Evolutionary conservation across 1,140 invertebrate species (phyloP), one percentile per base, ranked within the genome.

Genomic region (Drosophila persimilis): DNA sequence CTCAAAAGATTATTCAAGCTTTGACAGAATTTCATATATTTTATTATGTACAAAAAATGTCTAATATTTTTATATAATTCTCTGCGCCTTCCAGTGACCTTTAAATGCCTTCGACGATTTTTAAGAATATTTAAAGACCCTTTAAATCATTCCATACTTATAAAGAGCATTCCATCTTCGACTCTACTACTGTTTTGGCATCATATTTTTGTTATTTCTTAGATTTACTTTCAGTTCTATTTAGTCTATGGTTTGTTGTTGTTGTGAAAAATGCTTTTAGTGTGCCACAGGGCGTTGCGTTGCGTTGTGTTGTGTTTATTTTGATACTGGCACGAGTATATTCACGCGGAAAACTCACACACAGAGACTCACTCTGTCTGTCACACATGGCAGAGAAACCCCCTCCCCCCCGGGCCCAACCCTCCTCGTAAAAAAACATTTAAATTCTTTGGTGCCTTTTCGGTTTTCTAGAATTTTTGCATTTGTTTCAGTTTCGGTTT

Each of bases 191-290:
- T 8, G 7, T 11, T 53, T 5, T 22, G n/a, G 3, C 8, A 39
- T 22, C 8, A 15, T 64, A 43, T 43, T 44, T 62, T 71, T 56
- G 47, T 43, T 44, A 57, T 76, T 69, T 69, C 43, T n/a, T 44
- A 73, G 61, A 62, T 71, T 73, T 59, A 26, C 63, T 80, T 79
- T 39, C 4, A 13, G 61, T 71, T 85, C 54, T 54, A 70, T 63
- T 80, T 60, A 56, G 63, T 56, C 74, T 74, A 72, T 75, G 60
- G 51, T 53, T 77, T 74, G 76, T 75, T 71, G 54, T 72, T 69
- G 57, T 69, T 81, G 69, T 67, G 64, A 64, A 71, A 85, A 86
- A 85, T 77, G 77, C 81, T 77, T 86, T 85, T 77, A 80, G 77
- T 77, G 59, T 63, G 81, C 53, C 72, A 58, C 43, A 4, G 35